phyloP scores from a whole-genome alignment of 2,797 vertebrate genomes.

The Sebastes kiyomatsui region DNA sequence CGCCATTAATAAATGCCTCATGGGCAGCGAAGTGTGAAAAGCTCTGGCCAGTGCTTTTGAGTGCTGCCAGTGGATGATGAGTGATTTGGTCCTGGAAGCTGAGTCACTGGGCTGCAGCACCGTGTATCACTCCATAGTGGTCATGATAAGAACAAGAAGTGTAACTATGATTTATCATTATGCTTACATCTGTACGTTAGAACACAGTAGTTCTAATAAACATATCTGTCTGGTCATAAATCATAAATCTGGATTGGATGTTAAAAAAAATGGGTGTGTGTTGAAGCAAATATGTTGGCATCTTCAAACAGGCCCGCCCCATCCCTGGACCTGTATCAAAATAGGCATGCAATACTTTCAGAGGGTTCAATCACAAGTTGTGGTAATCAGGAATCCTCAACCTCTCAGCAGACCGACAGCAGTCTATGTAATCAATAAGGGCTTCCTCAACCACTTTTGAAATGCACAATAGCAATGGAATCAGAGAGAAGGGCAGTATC shows the following conservation, averaged over 20 bases:
- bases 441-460: no score
- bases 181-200: not conserved
- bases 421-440: no score
- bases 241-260: not conserved
- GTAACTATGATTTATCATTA: not conserved
- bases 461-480: no score
- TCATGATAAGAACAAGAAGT: not conserved
- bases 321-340: not conserved
- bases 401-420: no score
- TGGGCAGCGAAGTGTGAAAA: not conserved
- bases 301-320: not conserved
- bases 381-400: not conserved
- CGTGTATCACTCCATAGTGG: not conserved
- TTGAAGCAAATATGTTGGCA: not conserved
- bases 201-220: not conserved
- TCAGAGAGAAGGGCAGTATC: no score
- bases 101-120: no score
- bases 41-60: no score
- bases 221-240: not conserved
- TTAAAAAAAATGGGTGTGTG: not conserved
- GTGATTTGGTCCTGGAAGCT: not conserved
- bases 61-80: no score
- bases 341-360: not conserved
- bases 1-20: not conserved
- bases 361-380: not conserved